Evolutionary conservation across 2,888 invertebrate genomes (phyloP), one percentile per base, ranked within the genome.

Genomic region (Stenchaetothrips biformis): DNA sequence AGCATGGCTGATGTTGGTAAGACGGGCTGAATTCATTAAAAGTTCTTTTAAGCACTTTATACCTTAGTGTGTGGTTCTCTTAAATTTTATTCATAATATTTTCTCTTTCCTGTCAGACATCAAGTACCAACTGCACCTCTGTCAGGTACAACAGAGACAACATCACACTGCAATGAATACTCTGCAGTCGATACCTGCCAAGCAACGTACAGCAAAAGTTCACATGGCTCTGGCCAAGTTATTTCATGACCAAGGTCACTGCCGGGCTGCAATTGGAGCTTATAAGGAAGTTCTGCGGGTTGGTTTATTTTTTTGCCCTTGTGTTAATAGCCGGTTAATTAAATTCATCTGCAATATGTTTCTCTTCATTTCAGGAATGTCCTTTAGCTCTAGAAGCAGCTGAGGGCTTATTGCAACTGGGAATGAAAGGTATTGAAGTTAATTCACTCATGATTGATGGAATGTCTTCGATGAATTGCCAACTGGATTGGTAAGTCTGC

Each of bases 261-360:
- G 93, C 83, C 87, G 92, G 79, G 92, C 92, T 21, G 94, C 94
- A 0, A 91, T 92, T 79, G 89, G 92, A 2, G 91, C 92, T 49
- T 95, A 92, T 85, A 94, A 93, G 85, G 95, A 95, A 87, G 94
- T 95, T 13, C 85, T 95, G 79, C 89, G 92, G 83, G 91, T 91
- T 85, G 85, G 86, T 84, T 74, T 7, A 47, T 25, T 48, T 27
- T 48, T 11, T 67, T 48, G 27, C 6, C 37, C n/a, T 7, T 77
- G n/a, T n/a, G 8, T 79, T n/a, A 18, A 37, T 53, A 18, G 7
- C 80, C 48, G 6, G 49, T n/a, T 49, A 80, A n/a, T 81, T 47
- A 27, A 25, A 47, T 78, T 81, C 11, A 9, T 48, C 49, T 79
- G 3, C 37, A 16, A 59, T 62, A 25, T 48, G 79, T 82, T 13